phyloP scores from a whole-genome alignment of 1,140 invertebrate species.

The Scaptomyza pallida region DNA sequence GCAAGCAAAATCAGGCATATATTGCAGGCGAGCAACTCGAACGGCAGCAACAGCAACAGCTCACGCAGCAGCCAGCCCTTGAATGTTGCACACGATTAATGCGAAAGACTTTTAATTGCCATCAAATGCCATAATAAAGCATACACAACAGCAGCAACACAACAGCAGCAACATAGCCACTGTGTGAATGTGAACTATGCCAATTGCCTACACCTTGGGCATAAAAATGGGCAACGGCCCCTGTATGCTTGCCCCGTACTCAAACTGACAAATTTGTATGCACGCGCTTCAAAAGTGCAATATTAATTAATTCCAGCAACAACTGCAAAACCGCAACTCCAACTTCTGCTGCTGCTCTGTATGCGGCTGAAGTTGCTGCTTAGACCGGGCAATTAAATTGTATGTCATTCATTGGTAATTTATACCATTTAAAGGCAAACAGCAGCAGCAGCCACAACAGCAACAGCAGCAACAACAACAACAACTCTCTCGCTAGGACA shows the following conservation, averaged over 20 bases:
- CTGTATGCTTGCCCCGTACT: slow-evolving; percentile 14
- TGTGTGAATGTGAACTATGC: slow-evolving; percentile 73
- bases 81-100: slow-evolving; percentile 47
- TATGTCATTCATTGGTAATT: slow-evolving; percentile 84
- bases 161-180: neutral
- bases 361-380: slow-evolving; percentile 54
- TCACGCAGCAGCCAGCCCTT: slow-evolving; percentile 29
- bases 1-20: slow-evolving; percentile 23
- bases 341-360: slow-evolving; percentile 54
- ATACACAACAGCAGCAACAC: slow-evolving; percentile 3
- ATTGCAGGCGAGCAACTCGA: slow-evolving; percentile 14
- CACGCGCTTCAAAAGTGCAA: slow-evolving; percentile 83
- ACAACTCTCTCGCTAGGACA: slow-evolving; percentile 39
- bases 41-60: neutral
- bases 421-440: slow-evolving; percentile 79
- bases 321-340: slow-evolving; percentile 33
- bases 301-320: slow-evolving; percentile 83
- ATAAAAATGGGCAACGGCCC: slow-evolving; percentile 49
- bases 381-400: slow-evolving; percentile 82
- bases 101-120: slow-evolving; percentile 73
- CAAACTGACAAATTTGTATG: slow-evolving; percentile 82
- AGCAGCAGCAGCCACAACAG: slow-evolving; percentile 36
- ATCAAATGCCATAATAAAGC: slow-evolving; percentile 59
- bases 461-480: slow-evolving; percentile 31
- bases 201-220: slow-evolving; percentile 75